These are phyloP conservation scores for Australoheros facetus DNA, from an alignment of 2,797 vertebrate species.

Conservation along the genomic window DNA sequence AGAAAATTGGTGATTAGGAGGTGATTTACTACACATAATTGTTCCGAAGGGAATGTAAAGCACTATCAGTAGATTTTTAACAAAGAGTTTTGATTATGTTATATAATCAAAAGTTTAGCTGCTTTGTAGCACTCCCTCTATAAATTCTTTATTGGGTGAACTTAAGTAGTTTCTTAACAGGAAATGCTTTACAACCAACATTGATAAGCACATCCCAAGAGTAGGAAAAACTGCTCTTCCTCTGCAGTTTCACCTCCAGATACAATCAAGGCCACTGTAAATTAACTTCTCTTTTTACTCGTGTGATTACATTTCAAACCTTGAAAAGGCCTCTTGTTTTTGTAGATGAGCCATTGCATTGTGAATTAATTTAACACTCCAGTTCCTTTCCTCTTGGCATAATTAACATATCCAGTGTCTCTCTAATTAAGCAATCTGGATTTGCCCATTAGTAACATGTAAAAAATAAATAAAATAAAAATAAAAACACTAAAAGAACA, in stretches of 20 bases:
- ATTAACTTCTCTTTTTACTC: constrained; percentile 52
- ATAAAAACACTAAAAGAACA: constrained; percentile 29
- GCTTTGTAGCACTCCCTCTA: constrained; percentile 6
- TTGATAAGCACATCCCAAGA: constrained; percentile 42
- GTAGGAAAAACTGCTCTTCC: constrained; percentile 27
- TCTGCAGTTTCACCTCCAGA: constrained; percentile 48
- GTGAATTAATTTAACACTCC: constrained; percentile 71
- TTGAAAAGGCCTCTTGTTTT: constrained; percentile 56
- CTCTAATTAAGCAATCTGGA: constrained; percentile 65
- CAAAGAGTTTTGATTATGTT: constrained; percentile 39
- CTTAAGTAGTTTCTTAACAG: constrained; percentile 20
- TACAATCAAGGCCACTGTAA: constrained; percentile 53
- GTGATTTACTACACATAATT: constrained; percentile 33
- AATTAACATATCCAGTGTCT: constrained; percentile 66
- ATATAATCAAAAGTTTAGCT: constrained; percentile 35
- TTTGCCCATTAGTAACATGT: constrained; percentile 59
- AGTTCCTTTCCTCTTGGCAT: constrained; percentile 61
- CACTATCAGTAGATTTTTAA: constrained; percentile 10
- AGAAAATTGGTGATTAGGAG: constrained; percentile 36
- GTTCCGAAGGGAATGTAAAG: constrained; percentile 19
- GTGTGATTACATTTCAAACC: constrained; percentile 59
- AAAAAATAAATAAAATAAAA: constrained; percentile 20
- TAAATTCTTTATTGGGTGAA: not conserved
- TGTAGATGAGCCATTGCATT: constrained; percentile 51
- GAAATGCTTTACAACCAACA: constrained; percentile 40